Base-by-base conservation (phyloP, 2,113 vertebrate species). In the Pterophyllum scalare region DNA sequence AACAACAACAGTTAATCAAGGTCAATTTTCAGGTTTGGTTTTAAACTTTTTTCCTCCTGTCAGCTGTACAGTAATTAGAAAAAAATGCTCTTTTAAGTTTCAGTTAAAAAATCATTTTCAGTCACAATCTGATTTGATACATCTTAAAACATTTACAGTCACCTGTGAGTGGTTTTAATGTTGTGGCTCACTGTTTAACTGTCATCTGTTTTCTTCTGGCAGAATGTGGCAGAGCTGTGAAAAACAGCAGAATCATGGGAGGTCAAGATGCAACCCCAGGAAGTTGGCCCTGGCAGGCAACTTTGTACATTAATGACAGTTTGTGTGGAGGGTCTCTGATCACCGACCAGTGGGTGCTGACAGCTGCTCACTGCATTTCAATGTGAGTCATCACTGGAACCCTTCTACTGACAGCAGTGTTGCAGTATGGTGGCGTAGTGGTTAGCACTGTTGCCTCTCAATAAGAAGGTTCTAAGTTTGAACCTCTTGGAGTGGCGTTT, bases 281-380 rank as follows among this genome's bases (percentile, higher is more conserved):
- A 40, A 19, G 0, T 8, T 92, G 88, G 89, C 86, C 88, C 9
- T 92, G 89, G 89, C 67, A 56, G 14, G 89, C 13, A 85, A 88
- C 22, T 11, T 10, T 57, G 6, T 9, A n/a, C n/a, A n/a, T 3
- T 56, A 10, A n/a, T n/a, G 8, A 19, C 9, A 38, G 2, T 9
- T 10, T 38, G 38, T 40, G 13, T 35, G 72, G 26, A 20, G 91
- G 91, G 2, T 79, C 85, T 1, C 77, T 92, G 1, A 88, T 92
- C 6, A 65, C 1, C 43, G 0, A 61, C 2, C 19, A 77, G 11
- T 89, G 91, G 91, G 81, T 92, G 33, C 26, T 91, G 77, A 91
- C 91, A 3, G 79, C 81, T 19, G 81, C 1, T 4, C 0, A 0
- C 12, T 46, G 12, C 43, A 5, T 46, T 5, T 1, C 43, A 46